A percentile compares a stretch with the other conserved stretches of the same genome.
These are phyloP conservation scores for Spilarctia lutea DNA, from an alignment of 2,888 invertebrate species.

Conservation along the genomic window DNA sequence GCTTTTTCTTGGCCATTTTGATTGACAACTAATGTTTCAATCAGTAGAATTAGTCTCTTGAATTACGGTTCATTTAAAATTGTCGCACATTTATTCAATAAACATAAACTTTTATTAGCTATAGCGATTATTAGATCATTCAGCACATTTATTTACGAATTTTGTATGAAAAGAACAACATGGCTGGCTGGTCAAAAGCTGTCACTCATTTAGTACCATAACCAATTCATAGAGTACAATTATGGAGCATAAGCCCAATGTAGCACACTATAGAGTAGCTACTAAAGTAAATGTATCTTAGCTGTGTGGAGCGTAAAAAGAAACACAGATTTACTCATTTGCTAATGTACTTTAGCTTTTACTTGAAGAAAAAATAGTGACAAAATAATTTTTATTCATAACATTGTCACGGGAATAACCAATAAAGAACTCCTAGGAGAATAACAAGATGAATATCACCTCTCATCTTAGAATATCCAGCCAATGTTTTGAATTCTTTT, in stretches of 20 bases:
- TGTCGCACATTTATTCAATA: not conserved
- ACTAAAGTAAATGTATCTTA: too few species aligned
- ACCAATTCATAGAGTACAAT: too few species aligned
- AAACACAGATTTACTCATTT: too few species aligned
- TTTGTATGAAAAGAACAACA: conserved; percentile 3
- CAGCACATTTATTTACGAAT: not conserved
- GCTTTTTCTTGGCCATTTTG: conserved; percentile 73
- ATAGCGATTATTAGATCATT: not conserved
- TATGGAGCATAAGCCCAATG: not conserved
- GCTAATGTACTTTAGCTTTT: too few species aligned
- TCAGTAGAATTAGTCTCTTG: conserved; percentile 2
- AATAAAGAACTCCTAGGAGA: too few species aligned
- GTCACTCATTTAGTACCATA: conserved; percentile 5
- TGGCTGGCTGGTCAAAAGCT: not conserved
- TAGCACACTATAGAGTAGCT: not conserved
- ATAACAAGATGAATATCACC: too few species aligned
- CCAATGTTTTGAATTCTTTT: too few species aligned
- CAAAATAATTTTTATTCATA: too few species aligned
- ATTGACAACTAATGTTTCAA: conserved; percentile 29
- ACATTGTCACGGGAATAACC: too few species aligned
- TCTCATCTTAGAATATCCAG: too few species aligned
- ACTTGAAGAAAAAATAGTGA: too few species aligned
- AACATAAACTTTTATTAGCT: not conserved
- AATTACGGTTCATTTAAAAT: not conserved
- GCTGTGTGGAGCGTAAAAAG: too few species aligned